Conservation (phyloP, 1,140 invertebrate genomes). For the Brachionus paranguensis region DNA sequence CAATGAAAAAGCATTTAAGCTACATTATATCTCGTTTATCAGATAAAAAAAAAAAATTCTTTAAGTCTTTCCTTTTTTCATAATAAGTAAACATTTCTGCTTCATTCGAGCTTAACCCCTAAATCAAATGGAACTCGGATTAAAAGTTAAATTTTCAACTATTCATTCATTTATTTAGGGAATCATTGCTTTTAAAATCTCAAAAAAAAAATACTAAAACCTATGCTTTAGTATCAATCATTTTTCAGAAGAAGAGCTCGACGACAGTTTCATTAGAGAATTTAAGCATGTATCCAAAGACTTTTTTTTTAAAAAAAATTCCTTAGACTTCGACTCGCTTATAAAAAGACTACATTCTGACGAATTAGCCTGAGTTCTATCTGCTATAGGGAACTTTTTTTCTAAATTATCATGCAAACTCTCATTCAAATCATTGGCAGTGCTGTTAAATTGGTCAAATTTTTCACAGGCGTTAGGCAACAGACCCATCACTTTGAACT, state of each 20-base stretch:
- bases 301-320: neutral
- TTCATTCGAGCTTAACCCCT: too few relatives aligned
- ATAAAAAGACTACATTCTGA: neutral
- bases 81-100: too few relatives aligned
- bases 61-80: too few relatives aligned
- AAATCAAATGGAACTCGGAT: too few relatives aligned
- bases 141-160: too few relatives aligned
- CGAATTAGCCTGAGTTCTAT: neutral
- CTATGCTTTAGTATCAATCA: neutral
- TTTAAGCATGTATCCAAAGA: neutral
- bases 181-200: too few relatives aligned
- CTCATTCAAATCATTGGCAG: neutral
- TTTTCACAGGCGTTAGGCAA: neutral
- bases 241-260: neutral
- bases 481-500: neutral
- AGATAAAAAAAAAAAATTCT: too few relatives aligned
- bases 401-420: neutral
- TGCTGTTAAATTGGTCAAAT: neutral
- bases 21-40: too few relatives aligned
- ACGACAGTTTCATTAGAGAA: neutral
- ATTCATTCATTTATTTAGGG: too few relatives aligned
- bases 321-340: neutral
- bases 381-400: neutral
- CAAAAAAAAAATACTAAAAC: too few relatives aligned
- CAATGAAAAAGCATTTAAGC: too few relatives aligned